Evolutionary conservation across 2,113 vertebrate genomes (phyloP).

Genomic region (Calypte anna): DNA sequence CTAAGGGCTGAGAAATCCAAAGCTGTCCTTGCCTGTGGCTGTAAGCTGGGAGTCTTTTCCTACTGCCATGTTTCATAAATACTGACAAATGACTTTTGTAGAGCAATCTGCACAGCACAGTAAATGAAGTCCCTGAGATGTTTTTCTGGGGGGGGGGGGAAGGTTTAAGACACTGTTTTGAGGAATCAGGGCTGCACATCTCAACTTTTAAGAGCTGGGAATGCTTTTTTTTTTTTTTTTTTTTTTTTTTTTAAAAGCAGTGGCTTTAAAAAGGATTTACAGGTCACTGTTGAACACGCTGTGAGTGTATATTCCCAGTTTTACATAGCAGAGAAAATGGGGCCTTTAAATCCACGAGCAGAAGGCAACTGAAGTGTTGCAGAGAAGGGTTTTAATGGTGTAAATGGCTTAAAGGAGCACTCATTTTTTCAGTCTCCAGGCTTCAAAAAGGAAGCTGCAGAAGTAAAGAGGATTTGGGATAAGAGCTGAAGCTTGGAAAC

Average conservation of each 20-base stretch:
- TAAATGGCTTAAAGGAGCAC: neutral
- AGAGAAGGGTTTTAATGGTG: neutral
- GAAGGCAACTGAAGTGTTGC: neutral
- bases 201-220: neutral
- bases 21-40: neutral
- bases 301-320: neutral
- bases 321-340: neutral
- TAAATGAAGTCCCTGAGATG: neutral
- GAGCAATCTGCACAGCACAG: neutral
- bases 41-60: neutral
- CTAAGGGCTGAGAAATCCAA: neutral
- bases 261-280: neutral
- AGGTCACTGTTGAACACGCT: neutral
- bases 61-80: slow-evolving; percentile 29
- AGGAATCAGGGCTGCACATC: slow-evolving; percentile 13
- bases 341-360: neutral
- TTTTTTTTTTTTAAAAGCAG: neutral
- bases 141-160: neutral
- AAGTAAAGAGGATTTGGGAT: neutral
- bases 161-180: slow-evolving; percentile 4
- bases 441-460: neutral
- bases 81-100: slow-evolving; percentile 1
- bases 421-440: neutral
- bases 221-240: neutral
- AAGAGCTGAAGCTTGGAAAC: neutral